phyloP scores from a whole-genome alignment of 1,140 invertebrate genomes.

The Nasonia vitripennis region DNA sequence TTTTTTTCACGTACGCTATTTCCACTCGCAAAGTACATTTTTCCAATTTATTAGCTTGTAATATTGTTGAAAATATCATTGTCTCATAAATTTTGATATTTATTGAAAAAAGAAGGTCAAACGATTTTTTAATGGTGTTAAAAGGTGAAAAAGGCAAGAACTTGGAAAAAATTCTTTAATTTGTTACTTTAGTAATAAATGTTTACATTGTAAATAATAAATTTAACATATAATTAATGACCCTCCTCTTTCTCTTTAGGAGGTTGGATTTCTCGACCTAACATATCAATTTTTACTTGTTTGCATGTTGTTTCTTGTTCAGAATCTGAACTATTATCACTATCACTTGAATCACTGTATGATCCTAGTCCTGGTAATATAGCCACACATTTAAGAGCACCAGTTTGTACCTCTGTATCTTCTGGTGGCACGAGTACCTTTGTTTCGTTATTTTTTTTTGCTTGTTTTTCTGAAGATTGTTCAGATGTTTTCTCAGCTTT shows the following conservation, averaged over 20 bases:
- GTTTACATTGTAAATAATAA: conserved; percentile 45
- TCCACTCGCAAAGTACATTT: conserved; percentile 24
- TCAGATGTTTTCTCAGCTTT: conserved; percentile 57
- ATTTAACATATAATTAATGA: conserved; percentile 39
- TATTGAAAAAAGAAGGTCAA: conserved; percentile 42
- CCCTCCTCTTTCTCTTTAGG: conserved; percentile 48
- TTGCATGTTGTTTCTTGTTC: conserved; percentile 75
- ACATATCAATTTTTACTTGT: conserved; percentile 74
- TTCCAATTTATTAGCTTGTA: conserved; percentile 25
- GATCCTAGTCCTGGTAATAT: conserved; percentile 86
- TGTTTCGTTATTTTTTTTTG: background rate
- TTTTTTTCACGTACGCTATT: conserved; percentile 22
- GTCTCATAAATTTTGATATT: conserved; percentile 38
- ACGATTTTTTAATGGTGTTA: conserved; percentile 3
- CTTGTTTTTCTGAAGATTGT: conserved; percentile 29
- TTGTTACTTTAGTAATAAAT: conserved; percentile 51
- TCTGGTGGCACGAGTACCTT: background rate
- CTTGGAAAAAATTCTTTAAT: conserved; percentile 23
- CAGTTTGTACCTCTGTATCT: conserved; percentile 35
- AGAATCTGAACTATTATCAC: conserved; percentile 78
- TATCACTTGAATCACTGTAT: conserved; percentile 84
- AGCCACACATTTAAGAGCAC: conserved; percentile 80
- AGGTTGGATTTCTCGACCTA: conserved; percentile 75
- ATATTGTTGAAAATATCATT: conserved; percentile 47
- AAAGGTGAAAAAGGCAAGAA: conserved; percentile 50